Conservation (phyloP, 2,888 invertebrate genomes). For the Priocnemis perturbator region DNA sequence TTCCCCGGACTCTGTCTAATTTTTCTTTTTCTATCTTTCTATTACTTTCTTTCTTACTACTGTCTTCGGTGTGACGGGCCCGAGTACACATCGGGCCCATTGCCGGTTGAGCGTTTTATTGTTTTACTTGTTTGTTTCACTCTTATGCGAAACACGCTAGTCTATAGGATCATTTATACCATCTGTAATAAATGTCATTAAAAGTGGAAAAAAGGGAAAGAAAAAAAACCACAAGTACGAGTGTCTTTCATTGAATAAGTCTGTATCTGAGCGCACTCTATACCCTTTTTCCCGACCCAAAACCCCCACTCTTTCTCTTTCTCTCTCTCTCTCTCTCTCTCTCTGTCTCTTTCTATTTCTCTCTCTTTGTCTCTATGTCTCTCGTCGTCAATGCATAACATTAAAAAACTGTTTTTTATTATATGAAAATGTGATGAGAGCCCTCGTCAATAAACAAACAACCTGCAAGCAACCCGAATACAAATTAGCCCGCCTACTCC, state of each 20-base stretch:
- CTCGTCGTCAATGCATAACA: too few relatives aligned
- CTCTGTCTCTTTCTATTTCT: background rate
- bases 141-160: conserved; percentile 61
- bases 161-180: conserved; percentile 74
- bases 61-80: conserved; percentile 31
- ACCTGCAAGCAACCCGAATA: conserved; percentile 9
- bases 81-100: conserved; percentile 1
- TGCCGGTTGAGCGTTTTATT: conserved; percentile 13
- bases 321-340: background rate
- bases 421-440: too few relatives aligned
- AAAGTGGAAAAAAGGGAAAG: conserved; percentile 58
- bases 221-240: conserved; percentile 49
- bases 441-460: background rate
- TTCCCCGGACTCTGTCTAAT: conserved; percentile 23
- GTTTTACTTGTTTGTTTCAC: conserved; percentile 19
- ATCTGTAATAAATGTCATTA: conserved; percentile 72
- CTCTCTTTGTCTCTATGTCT: too few relatives aligned
- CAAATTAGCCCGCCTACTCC: conserved; percentile 3
- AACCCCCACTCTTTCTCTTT: background rate
- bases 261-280: conserved; percentile 14
- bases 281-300: background rate
- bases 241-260: conserved; percentile 60
- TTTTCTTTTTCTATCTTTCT: conserved; percentile 24
- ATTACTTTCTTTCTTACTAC: conserved; percentile 16
- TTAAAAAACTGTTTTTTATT: too few relatives aligned